Base-by-base conservation (phyloP, 2,888 invertebrate species). In the Eupithecia exiguata region DNA sequence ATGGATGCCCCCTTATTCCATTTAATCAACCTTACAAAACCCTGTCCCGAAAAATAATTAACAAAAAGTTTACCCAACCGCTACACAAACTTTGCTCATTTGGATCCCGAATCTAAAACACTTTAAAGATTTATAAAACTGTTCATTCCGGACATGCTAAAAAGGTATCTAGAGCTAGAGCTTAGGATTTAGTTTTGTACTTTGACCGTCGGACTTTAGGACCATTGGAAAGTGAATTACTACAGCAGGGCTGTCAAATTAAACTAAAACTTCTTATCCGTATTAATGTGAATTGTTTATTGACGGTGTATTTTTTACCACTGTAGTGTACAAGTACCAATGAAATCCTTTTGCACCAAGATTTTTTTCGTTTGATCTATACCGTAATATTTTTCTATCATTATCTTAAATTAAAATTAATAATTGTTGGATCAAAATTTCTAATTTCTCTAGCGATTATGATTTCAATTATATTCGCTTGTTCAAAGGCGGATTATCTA, bases 21-120 rank as follows among this genome's bases (percentile, higher is more conserved):
- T 35, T 63, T 36, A 63, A n/a, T 63, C 35, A 18, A n/a, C 38
- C 38, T 21, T 38, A 65, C 38, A 3, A n/a, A n/a, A n/a, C 12
- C 63, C 14, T 4, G 12, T 5, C 36, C 63, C 63, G 30, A 30
- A 68, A 71, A 68, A 62, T 49, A 68, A 72, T 63, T 49, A 72
- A 62, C 68, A 68, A 68, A 72, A 72, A 65, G 68, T 72, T 72
- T 10, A 12, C 36, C 71, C 58, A 36, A 62, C 69, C 65, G 16
- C 40, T 53, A 40, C 63, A 14, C 30, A 53, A 72, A 72, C 72
- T 72, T 72, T 69, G 38, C 53, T 69, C 72, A 69, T 72, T 69
- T 65, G 21, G 21, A 40, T 43, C 30, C 49, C 63, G 63, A 65
- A 65, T 65, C 63, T 38, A 65, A 65, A 65, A 65, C 36, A 65